Evolutionary conservation across 2,888 invertebrate species (phyloP).

Genomic region (Acleris literana): DNA sequence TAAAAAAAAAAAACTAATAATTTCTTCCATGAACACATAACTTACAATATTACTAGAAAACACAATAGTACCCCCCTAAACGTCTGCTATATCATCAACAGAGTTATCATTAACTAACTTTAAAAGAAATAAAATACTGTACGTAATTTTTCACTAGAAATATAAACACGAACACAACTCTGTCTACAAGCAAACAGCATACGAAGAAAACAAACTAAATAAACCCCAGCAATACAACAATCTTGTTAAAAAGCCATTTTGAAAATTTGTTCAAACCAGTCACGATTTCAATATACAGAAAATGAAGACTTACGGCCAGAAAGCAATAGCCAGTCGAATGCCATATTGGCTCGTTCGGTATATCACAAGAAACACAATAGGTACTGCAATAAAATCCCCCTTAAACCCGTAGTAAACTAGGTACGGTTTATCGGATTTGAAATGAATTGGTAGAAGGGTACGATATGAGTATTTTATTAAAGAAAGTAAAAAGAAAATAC

Average conservation of each 20-base stretch:
- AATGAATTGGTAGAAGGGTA: not conserved
- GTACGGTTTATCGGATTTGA: constrained; percentile 9
- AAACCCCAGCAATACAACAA: not conserved
- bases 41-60: too few relatives aligned
- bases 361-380: constrained; percentile 57
- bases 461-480: not conserved
- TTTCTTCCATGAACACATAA: too few relatives aligned
- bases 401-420: constrained; percentile 54
- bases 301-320: constrained; percentile 57
- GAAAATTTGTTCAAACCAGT: constrained; percentile 59
- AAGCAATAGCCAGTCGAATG: constrained; percentile 52
- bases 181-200: not conserved
- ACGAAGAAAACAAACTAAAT: not conserved
- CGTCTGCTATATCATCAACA: too few relatives aligned
- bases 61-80: too few relatives aligned
- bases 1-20: too few relatives aligned
- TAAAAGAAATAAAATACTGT: too few relatives aligned
- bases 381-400: constrained; percentile 57
- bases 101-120: too few relatives aligned
- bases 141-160: too few relatives aligned
- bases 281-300: constrained; percentile 72
- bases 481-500: not conserved
- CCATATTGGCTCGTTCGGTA: constrained; percentile 54
- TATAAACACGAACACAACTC: not conserved
- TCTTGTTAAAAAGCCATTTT: constrained; percentile 42